Base-by-base conservation (phyloP, 2,113 vertebrate genomes). In the Limnothrissa miodon region DNA sequence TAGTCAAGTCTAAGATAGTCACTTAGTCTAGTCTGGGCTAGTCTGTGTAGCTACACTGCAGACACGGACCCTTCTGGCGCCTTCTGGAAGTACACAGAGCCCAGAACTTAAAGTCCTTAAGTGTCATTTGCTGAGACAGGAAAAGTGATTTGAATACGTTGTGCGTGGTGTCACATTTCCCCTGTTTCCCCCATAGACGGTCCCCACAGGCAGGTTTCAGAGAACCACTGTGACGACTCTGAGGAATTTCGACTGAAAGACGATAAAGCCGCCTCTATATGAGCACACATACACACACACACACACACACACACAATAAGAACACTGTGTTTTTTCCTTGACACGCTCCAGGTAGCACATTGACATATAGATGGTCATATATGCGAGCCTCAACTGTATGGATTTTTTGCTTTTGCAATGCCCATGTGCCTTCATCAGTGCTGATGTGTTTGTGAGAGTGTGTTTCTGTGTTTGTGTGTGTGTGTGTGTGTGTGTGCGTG, bases 301-400 rank as follows among this genome's bases (percentile, higher is more conserved):
- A 70, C 29, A 66, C 59, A 66, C n/a, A 11, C 62, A 70, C 59
- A 70, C 29, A 70, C 66, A 74, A 8, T 17, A 74, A 74, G 66
- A 74, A 74, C 66, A 74, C 36, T 29, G 17, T 74, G 33, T 74
- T 74, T 39, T 74, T 74, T 74, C 29, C 29, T 74, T 36, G 0
- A 36, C 78, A 46, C n/a, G 82, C 80, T 45, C 83, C 82, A 84
- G 74, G 79, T 84, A 82, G 78, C 74, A 78, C 17, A 39, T 53
- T 39, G 74, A 83, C 74, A 39, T 86, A 84, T 84, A 13, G 85
- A 80, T 15, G 21, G 1, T 44, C 82, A 66, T 53, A 86, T 84
- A 80, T 48, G 46, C 81, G 53, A 83, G 36, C 53, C 79, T 70
- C 36, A 46, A 80, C 80, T 1, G 5, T 45, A 78, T 78, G 44